Evolutionary conservation across 2,113 vertebrate species (phyloP).

Genomic region (Echinops telfairi): DNA sequence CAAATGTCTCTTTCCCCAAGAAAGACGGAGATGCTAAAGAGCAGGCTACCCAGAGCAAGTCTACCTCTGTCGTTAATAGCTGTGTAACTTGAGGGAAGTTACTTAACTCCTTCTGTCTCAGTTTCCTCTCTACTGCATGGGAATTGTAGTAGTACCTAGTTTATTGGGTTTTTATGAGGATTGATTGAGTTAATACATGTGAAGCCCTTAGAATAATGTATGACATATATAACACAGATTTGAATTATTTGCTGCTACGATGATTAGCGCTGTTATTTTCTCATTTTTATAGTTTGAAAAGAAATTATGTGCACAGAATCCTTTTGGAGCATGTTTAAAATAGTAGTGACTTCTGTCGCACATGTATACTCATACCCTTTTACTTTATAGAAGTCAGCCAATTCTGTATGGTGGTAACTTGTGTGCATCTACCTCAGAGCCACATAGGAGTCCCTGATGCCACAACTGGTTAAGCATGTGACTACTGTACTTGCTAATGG

Average conservation of each 20-base stretch:
- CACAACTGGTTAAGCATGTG: background rate
- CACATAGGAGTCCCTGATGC: background rate
- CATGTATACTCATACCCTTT: background rate
- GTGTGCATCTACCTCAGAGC: background rate
- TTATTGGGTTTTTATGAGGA: slow-evolving; percentile 32
- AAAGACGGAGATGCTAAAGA: slow-evolving; percentile 49
- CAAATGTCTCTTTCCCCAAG: slow-evolving; percentile 25
- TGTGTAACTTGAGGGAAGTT: background rate
- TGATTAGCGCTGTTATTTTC: background rate
- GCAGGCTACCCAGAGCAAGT: background rate
- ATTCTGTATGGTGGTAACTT: background rate
- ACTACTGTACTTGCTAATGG: background rate
- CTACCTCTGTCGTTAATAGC: slow-evolving; percentile 9
- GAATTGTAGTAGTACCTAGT: background rate
- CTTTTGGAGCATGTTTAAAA: slow-evolving; percentile 28
- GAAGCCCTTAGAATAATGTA: background rate
- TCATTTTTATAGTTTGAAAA: slow-evolving; percentile 40
- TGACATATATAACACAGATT: slow-evolving; percentile 10
- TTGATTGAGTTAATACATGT: slow-evolving; percentile 45
- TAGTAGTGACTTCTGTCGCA: slow-evolving; percentile 29
- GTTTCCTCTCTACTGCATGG: slow-evolving; percentile 27
- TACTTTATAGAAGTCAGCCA: slow-evolving; percentile 2
- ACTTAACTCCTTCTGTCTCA: slow-evolving; percentile 2
- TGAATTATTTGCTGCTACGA: slow-evolving; percentile 7
- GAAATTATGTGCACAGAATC: slow-evolving; percentile 35